phyloP scores from a whole-genome alignment of 1,140 invertebrate genomes.

The Berghia stephanieae region DNA sequence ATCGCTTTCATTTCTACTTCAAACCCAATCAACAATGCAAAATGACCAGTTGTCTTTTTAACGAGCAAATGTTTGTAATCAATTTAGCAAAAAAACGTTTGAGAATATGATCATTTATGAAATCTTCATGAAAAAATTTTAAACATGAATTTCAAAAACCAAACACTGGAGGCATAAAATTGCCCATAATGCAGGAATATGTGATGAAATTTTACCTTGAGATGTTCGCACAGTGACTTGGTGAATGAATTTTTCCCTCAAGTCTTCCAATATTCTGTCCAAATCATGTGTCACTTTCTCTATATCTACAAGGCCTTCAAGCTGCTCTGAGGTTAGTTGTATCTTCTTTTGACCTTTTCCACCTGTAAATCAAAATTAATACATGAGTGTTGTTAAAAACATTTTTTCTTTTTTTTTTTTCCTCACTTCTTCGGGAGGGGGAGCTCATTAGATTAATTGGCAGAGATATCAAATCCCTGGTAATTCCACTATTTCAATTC shows the following conservation, averaged over 20 bases:
- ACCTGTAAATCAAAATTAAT: too few species aligned
- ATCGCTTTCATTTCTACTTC: too few species aligned
- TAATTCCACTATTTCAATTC: too few species aligned
- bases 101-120: too few species aligned
- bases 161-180: background rate
- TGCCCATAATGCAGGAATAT: background rate
- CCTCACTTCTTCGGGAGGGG: too few species aligned
- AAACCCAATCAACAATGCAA: too few species aligned
- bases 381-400: too few species aligned
- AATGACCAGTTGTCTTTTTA: too few species aligned
- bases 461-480: too few species aligned
- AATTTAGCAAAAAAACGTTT: slow-evolving; percentile 1
- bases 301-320: slow-evolving; percentile 77
- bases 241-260: slow-evolving; percentile 83
- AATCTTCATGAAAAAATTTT: too few species aligned
- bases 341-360: slow-evolving; percentile 71
- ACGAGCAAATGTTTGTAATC: background rate
- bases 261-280: slow-evolving; percentile 73
- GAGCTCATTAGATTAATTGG: too few species aligned
- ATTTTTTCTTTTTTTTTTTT: too few species aligned
- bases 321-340: slow-evolving; percentile 75
- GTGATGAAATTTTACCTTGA: slow-evolving; percentile 66
- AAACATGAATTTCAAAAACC: slow-evolving; percentile 11
- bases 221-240: slow-evolving; percentile 72
- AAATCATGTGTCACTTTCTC: slow-evolving; percentile 76